A percentile compares a stretch with the other conserved stretches of the same genome.
Conservation (phyloP, 2,888 invertebrate genomes). For the Cheilosia soror region DNA sequence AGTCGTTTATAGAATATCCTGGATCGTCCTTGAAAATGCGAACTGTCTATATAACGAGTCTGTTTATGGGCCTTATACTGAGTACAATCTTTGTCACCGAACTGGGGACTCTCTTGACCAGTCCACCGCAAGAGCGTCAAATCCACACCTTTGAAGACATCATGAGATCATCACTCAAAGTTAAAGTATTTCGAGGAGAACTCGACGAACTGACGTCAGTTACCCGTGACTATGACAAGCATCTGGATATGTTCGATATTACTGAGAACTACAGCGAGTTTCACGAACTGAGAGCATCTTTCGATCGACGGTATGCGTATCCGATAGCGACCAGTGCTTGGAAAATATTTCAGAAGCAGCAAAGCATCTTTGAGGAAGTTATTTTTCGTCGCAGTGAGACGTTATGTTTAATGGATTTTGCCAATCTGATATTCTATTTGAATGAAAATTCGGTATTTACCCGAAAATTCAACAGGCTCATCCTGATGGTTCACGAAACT, state of each 20-base stretch:
- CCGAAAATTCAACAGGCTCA: background rate
- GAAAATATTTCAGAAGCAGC: background rate
- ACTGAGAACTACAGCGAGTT: background rate
- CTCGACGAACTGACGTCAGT: background rate
- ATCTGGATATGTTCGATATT: background rate
- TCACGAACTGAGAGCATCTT: background rate
- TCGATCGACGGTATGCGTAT: background rate
- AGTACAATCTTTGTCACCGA: slow-evolving; percentile 2
- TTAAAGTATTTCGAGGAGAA: background rate
- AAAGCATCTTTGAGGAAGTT: background rate
- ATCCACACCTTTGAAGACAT: slow-evolving; percentile 13
- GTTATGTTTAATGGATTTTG: background rate
- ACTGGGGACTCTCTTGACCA: background rate
- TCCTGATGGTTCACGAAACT: background rate
- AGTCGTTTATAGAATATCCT: background rate
- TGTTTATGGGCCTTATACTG: background rate
- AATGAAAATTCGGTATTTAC: slow-evolving; percentile 19
- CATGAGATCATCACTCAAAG: background rate
- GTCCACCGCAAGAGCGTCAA: slow-evolving; percentile 4
- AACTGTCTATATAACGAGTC: background rate
- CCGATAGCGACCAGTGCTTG: background rate
- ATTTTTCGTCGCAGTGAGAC: slow-evolving; percentile 4
- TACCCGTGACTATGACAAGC: background rate
- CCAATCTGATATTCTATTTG: background rate
- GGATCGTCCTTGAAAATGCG: slow-evolving; percentile 20